These are phyloP conservation scores for Agrochola circellaris DNA, from an alignment of 2,888 invertebrate genomes.

Conservation along the genomic window DNA sequence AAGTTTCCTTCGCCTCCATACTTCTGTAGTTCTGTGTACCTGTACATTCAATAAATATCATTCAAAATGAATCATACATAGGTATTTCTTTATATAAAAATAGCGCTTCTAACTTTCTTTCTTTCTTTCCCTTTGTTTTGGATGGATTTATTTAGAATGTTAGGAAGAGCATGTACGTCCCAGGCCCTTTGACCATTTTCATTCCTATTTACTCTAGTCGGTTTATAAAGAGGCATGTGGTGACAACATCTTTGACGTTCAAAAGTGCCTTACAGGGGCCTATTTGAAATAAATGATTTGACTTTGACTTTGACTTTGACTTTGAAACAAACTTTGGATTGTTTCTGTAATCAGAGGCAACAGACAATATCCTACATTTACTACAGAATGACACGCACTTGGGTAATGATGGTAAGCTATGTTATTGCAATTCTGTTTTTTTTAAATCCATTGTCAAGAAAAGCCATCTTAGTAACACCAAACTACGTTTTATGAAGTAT, in stretches of 20 bases:
- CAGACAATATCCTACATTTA: background rate
- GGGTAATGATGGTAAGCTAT: background rate
- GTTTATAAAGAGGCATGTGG: background rate
- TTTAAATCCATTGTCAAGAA: background rate
- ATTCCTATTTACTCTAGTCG: background rate
- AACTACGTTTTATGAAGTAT: background rate
- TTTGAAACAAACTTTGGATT: background rate
- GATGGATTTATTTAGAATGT: background rate
- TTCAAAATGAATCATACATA: background rate
- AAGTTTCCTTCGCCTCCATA: conserved; percentile 88
- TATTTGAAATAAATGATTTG: too few species aligned
- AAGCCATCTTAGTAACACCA: background rate
- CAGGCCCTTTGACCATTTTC: background rate
- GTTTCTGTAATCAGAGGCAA: background rate
- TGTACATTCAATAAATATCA: conserved; percentile 34
- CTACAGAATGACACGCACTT: background rate
- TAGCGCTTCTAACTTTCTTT: too few species aligned
- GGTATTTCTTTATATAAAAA: background rate
- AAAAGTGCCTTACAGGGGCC: too few species aligned
- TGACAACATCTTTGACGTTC: too few species aligned
- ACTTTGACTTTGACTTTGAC: too few species aligned
- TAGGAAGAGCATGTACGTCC: background rate
- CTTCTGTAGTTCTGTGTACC: conserved; percentile 19
- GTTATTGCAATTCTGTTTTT: background rate
- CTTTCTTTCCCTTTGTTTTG: too few species aligned